Base-by-base conservation (phyloP, 2,797 vertebrate species). In the Halcyon badia region DNA sequence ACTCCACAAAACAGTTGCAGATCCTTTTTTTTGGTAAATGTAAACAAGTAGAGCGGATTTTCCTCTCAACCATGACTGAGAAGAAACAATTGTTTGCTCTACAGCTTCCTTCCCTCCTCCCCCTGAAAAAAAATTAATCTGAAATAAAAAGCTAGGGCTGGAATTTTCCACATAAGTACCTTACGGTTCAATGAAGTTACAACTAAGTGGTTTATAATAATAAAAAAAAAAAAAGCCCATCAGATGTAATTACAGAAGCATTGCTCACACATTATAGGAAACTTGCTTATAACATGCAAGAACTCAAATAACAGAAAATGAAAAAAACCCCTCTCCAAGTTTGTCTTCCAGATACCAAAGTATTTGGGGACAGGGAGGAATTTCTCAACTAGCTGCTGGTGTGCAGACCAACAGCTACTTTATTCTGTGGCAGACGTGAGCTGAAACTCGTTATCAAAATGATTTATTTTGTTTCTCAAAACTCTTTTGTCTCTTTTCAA, bases 81-180 rank as follows among this genome's bases (percentile, higher is more conserved):
- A 84, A 93, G 37, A 83, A 95, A 72, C 52, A 91, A 86, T 35
- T 92, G 46, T 62, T 91, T 90, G 54, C 87, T 73, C n/a, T 37
- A 52, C 57, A 84, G 39, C 24, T 92, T 86, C 28, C 48, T n/a
- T 75, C 39, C 25, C 26, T 75, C 69, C 41, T 81, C 26, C 10
- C 44, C 26, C 30, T 54, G n/a, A 49, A 72, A 89, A 89, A 66
- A 89, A 65, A 48, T 0, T 4, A 87, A 35, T 39, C 14, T 54
- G 39, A 90, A 78, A 83, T 61, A 88, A 83, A 94, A 89, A 81
- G 24, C 39, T 21, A 71, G 66, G 49, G 13, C 57, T 28, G n/a
- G 30, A 76, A 90, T 94, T 91, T 96, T 92, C 65, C 28, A 54
- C 51, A 0, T 28, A 83, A 71, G 31, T 64, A 70, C 8, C 21